Evolutionary conservation across 2,888 invertebrate species (phyloP), one percentile per base, ranked within the genome.

Genomic region (Lithophane socia): DNA sequence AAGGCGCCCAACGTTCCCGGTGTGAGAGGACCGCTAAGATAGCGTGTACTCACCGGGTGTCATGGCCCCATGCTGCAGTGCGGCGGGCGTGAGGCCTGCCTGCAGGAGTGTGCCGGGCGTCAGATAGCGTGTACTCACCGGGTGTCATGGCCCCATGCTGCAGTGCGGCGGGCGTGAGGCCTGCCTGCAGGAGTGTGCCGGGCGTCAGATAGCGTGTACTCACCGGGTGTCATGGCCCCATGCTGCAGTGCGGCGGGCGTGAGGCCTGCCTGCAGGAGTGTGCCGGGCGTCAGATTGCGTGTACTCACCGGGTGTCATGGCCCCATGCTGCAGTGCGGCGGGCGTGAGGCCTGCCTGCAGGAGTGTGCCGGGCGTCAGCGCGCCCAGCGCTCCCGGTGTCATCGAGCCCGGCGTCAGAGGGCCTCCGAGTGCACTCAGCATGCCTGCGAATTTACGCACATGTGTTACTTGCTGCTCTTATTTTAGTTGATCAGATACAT

Each of bases 281-380:
- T 72, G 24, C 94, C 95, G 0, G 44, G 95, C 94, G 29, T 69
- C 18, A 69, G 42, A 58, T 12, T 60, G 9, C 49, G 13, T 52
- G 21, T 52, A 21, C 72, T 54, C 21, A 72, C 91, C 92, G 44
- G 94, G 94, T 0, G 94, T 95, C 90, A 94, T 90, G 0, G 91
- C 92, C 21, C 96, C 93, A 61, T 95, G 96, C 49, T 93, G 93
- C 24, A 97, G 86, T 0, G 91, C 92, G 2, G 93, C 94, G 0
- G 94, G 94, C 4, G 94, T 94, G 77, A 95, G 89, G 1, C 97
- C 95, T 1, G 96, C 97, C 77, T 92, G 93, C 4, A 87, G 75
- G 18, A 87, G 72, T 0, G 84, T 72, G 24, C 95, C 96, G 0
- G 49, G 96, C 94, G 44, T 77, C 3, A 83, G 92, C 92, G 58